phyloP scores from a whole-genome alignment of 1,140 invertebrate species.

The Leptoteleia sp. region DNA sequence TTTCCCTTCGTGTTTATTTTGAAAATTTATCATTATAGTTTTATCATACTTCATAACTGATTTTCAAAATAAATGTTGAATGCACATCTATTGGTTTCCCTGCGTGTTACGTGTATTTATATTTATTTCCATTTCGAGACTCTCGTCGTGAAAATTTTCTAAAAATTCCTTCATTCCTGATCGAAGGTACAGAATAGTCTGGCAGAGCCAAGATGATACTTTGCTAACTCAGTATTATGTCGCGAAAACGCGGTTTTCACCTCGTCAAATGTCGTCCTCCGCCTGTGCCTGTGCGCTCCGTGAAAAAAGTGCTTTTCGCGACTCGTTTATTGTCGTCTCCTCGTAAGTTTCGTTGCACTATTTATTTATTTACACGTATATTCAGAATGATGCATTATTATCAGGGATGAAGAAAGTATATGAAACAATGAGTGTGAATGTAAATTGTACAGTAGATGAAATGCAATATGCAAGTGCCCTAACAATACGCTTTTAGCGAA shows the following conservation, averaged over 20 bases:
- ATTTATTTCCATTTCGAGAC: conserved; percentile 32
- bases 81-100: conserved; percentile 1
- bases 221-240: conserved; percentile 35
- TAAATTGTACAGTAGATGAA: conserved; percentile 44
- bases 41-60: conserved; percentile 20
- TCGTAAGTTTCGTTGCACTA: conserved; percentile 26
- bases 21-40: conserved; percentile 31
- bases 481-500: conserved; percentile 47
- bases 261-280: neutral
- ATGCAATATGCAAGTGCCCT: conserved; percentile 38
- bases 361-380: conserved; percentile 21
- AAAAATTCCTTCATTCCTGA: conserved; percentile 9
- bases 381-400: too few relatives aligned
- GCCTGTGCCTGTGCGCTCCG: neutral
- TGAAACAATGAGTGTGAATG: conserved; percentile 10
- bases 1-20: conserved; percentile 36
- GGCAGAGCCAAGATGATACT: conserved; percentile 16
- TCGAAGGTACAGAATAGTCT: conserved; percentile 4
- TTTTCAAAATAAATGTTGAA: conserved; percentile 47
- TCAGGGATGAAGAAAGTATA: neutral
- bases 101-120: conserved; percentile 18
- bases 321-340: conserved; percentile 9
- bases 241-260: conserved; percentile 25
- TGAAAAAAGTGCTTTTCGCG: conserved; percentile 13
- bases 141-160: neutral